Evolutionary conservation across 2,888 invertebrate species (phyloP).

Genomic region (Volucella inanis): DNA sequence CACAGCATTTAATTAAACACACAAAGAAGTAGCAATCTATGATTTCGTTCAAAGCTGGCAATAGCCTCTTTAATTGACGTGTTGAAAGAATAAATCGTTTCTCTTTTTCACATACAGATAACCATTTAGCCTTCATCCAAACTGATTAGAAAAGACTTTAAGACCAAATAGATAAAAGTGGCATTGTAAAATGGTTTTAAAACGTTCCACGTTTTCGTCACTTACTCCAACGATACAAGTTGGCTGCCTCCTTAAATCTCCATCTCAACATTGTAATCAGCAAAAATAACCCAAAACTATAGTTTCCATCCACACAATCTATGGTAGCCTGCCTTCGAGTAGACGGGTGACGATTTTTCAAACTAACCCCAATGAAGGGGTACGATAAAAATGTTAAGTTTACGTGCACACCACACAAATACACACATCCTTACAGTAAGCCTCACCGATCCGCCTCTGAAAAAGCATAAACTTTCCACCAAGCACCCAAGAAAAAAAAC

Average conservation of each 20-base stretch:
- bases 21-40: too few species aligned
- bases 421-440: not conserved
- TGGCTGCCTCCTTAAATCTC: not conserved
- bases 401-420: conserved; percentile 25
- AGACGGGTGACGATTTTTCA: conserved; percentile 73
- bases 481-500: conserved; percentile 42
- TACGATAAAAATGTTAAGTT: conserved; percentile 56
- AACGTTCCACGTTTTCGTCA: conserved; percentile 56
- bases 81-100: not conserved
- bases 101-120: not conserved
- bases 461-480: conserved; percentile 39
- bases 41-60: too few species aligned
- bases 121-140: conserved; percentile 17
- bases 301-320: conserved; percentile 49
- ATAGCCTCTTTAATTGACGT: too few species aligned
- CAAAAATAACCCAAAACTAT: conserved; percentile 67
- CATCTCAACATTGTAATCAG: conserved; percentile 42
- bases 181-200: conserved; percentile 49
- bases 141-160: conserved; percentile 51
- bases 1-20: too few species aligned
- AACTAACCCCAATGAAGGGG: conserved; percentile 36
- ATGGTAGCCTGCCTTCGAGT: conserved; percentile 39
- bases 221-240: conserved; percentile 49
- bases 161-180: conserved; percentile 53
- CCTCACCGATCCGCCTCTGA: conserved; percentile 28